Conservation (phyloP, 2,888 invertebrate genomes). For the Brachynemurus nebulosus region DNA sequence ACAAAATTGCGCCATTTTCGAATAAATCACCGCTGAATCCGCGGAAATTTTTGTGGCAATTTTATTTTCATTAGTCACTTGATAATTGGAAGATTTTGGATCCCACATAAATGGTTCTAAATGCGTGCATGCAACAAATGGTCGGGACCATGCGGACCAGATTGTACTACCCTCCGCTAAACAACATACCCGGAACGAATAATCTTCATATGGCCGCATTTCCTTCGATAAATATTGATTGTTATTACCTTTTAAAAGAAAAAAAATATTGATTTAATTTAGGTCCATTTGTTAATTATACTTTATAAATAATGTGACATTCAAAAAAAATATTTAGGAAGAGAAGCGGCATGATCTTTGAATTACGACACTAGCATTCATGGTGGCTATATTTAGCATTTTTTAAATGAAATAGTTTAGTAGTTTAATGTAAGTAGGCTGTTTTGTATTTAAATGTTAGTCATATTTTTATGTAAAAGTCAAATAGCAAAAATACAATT, state of each 20-base stretch:
- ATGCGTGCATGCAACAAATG: conserved; percentile 32
- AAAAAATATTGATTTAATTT: no score
- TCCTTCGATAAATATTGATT: conserved; percentile 34
- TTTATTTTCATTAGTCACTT: conserved; percentile 35
- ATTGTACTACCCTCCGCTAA: conserved; percentile 30
- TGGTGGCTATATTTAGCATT: no score
- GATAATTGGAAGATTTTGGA: conserved; percentile 28
- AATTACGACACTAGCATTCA: no score
- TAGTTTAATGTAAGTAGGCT: no score
- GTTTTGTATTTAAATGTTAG: no score
- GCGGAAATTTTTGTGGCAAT: conserved; percentile 31
- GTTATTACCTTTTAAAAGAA: conserved; percentile 36
- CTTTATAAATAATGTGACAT: no score
- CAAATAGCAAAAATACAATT: no score
- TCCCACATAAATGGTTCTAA: conserved; percentile 37
- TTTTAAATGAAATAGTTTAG: no score
- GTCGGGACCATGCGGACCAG: conserved; percentile 40
- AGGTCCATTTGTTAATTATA: no score
- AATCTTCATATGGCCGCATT: conserved; percentile 31
- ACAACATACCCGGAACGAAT: conserved; percentile 40
- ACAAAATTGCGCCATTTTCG: conserved; percentile 32
- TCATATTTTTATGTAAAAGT: no score
- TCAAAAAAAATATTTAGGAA: no score
- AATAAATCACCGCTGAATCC: conserved; percentile 31
- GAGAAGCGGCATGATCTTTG: no score